Conservation (phyloP, 1,140 invertebrate species). For the Plectrocnemia conspersa region DNA sequence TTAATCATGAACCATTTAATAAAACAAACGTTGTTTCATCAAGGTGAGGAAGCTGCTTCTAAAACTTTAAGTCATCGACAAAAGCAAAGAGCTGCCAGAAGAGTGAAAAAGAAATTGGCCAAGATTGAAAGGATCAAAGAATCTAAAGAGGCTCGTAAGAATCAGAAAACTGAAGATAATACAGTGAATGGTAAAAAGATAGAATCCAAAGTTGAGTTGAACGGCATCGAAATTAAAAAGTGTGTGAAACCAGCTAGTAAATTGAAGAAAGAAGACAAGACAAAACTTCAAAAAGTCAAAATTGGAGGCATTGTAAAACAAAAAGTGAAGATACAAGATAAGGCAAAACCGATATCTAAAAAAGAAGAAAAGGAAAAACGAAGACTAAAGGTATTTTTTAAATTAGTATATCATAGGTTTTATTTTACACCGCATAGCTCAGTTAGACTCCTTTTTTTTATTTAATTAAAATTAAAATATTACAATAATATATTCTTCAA, state of each 20-base stretch:
- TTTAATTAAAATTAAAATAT: neutral
- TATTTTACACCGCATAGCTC: too few species aligned
- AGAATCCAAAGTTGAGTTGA: too few species aligned
- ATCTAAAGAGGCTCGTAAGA: conserved; percentile 47
- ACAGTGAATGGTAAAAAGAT: too few species aligned
- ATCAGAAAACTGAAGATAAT: conserved; percentile 38
- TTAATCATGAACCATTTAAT: neutral
- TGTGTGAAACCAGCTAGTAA: too few species aligned
- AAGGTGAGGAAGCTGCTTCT: conserved; percentile 45
- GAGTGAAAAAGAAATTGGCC: conserved; percentile 55
- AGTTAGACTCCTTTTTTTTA: too few species aligned
- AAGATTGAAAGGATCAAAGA: conserved; percentile 48
- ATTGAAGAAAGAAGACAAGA: too few species aligned
- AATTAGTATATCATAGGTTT: neutral
- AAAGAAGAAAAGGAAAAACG: conserved; percentile 11
- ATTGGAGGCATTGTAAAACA: conserved; percentile 2
- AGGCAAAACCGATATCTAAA: conserved; percentile 23
- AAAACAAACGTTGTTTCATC: conserved; percentile 18
- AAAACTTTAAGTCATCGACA: conserved; percentile 65
- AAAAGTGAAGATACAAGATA: conserved; percentile 25
- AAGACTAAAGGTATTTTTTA: conserved; percentile 15
- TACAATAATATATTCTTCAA: too few species aligned
- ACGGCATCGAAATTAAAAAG: too few species aligned
- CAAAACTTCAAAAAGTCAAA: conserved; percentile 20
- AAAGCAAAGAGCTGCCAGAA: conserved; percentile 60